A percentile compares a stretch with the other conserved stretches of the same genome.
phyloP scores from a whole-genome alignment of 2,797 vertebrate genomes.

The Pyrocephalus nanus region DNA sequence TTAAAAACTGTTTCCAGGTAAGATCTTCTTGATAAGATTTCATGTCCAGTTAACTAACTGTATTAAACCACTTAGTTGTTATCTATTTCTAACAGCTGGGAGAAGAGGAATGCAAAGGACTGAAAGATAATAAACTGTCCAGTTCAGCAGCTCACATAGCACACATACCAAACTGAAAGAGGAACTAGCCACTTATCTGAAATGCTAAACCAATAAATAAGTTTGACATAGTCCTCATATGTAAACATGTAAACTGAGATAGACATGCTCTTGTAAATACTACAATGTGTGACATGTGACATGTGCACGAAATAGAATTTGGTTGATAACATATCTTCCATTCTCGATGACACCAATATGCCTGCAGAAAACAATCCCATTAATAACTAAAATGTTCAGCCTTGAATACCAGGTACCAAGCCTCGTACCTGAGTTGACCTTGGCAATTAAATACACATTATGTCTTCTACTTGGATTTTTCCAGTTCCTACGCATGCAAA shows the following conservation, averaged over 20 bases:
- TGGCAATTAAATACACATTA: background rate
- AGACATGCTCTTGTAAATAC: background rate
- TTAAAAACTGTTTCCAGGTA: slow-evolving; percentile 99
- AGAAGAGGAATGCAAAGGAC: background rate
- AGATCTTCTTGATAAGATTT: slow-evolving; percentile 30
- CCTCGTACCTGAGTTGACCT: background rate
- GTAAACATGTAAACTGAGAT: background rate
- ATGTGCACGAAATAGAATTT: background rate
- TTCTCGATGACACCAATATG: background rate
- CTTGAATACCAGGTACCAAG: background rate
- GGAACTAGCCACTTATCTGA: background rate
- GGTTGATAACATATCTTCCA: background rate
- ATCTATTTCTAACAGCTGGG: background rate
- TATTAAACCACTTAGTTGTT: background rate
- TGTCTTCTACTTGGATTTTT: background rate
- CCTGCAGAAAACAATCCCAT: background rate
- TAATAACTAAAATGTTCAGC: background rate
- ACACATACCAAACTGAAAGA: background rate
- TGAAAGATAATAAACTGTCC: background rate
- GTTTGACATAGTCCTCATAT: background rate
- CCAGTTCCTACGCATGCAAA: background rate
- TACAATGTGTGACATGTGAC: background rate
- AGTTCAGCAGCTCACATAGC: background rate
- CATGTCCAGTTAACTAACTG: background rate
- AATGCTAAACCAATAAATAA: background rate